Evolutionary conservation across 2,888 invertebrate genomes (phyloP).

Genomic region (Orchesella flavescens): DNA sequence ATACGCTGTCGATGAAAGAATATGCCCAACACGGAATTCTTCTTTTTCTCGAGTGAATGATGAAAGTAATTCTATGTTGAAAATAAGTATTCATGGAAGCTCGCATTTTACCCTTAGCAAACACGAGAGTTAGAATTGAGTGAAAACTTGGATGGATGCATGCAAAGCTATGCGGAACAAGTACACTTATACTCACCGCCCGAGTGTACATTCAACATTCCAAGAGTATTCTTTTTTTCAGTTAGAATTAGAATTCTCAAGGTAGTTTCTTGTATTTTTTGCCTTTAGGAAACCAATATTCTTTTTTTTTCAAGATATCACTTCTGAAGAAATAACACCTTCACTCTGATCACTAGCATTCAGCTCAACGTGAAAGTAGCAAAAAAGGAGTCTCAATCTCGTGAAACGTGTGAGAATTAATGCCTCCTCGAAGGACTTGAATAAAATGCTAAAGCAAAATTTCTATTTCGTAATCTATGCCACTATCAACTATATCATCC

Average conservation of each 20-base stretch:
- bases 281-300: slow-evolving; percentile 56
- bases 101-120: slow-evolving; percentile 19
- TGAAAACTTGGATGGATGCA: slow-evolving; percentile 15
- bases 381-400: slow-evolving; percentile 13
- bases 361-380: background rate
- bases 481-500: slow-evolving; percentile 1
- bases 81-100: slow-evolving; percentile 41
- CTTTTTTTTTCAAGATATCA: slow-evolving; percentile 32
- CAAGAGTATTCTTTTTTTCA: background rate
- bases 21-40: slow-evolving; percentile 10
- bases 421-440: slow-evolving; percentile 21
- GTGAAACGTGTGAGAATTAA: slow-evolving; percentile 47
- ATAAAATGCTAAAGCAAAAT: slow-evolving; percentile 24
- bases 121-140: slow-evolving; percentile 7
- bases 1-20: background rate
- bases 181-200: slow-evolving; percentile 3
- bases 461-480: background rate
- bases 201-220: background rate
- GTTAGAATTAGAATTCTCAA: slow-evolving; percentile 27
- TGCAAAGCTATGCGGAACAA: background rate
- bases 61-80: slow-evolving; percentile 45
- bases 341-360: background rate
- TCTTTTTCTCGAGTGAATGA: slow-evolving; percentile 39
- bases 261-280: slow-evolving; percentile 37
- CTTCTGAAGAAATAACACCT: slow-evolving; percentile 21